These are phyloP conservation scores for Cetonia aurata DNA, from an alignment of 2,888 invertebrate genomes.

Conservation along the genomic window DNA sequence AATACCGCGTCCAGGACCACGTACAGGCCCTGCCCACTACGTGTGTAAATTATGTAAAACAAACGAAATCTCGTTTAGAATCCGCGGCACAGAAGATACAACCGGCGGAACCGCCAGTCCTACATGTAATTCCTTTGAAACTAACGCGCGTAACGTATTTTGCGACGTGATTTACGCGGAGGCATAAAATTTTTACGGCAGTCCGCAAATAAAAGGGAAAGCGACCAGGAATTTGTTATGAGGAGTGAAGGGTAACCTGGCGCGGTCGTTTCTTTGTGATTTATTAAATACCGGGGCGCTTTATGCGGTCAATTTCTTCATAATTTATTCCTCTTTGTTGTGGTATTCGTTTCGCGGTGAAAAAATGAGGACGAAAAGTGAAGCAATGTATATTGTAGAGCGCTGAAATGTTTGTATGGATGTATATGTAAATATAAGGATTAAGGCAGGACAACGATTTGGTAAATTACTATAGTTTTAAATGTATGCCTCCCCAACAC, in stretches of 20 bases:
- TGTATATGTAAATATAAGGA: no score
- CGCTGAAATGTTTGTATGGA: no score
- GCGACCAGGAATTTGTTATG: conserved; percentile 28
- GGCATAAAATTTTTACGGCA: conserved; percentile 34
- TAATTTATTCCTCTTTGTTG: conserved; percentile 30
- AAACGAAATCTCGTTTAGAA: background rate
- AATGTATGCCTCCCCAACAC: no score
- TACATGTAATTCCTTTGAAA: conserved; percentile 26
- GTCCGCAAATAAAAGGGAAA: conserved; percentile 36
- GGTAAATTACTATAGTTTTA: no score
- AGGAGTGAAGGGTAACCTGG: conserved; percentile 15
- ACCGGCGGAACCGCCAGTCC: conserved; percentile 7
- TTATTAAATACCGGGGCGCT: conserved; percentile 34
- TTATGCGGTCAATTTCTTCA: conserved; percentile 37
- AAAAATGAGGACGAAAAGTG: background rate
- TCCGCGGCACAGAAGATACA: background rate
- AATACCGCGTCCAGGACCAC: no score
- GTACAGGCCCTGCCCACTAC: background rate
- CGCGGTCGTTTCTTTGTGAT: conserved; percentile 30
- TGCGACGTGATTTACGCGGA: conserved; percentile 27
- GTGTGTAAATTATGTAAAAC: conserved; percentile 5
- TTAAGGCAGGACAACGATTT: no score
- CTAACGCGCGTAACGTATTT: conserved; percentile 29
- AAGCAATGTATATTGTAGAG: no score
- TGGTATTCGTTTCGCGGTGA: background rate